phyloP scores from a whole-genome alignment of 2,888 invertebrate genomes.

The Tachina grossa region DNA sequence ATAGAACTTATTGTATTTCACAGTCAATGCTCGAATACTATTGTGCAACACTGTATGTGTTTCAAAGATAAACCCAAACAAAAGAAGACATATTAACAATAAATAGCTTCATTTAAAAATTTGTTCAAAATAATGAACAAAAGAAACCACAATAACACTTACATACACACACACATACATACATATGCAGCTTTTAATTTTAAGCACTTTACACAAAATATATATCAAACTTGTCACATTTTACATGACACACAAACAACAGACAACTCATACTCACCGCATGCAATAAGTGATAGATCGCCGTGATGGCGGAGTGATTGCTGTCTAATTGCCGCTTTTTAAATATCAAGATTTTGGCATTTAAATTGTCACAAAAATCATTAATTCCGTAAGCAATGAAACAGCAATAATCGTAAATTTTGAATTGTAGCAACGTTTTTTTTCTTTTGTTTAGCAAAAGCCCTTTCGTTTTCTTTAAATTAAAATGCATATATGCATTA shows the following conservation, averaged over 20 bases:
- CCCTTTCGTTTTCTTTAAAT: conserved; percentile 24
- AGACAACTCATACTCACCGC: conserved; percentile 25
- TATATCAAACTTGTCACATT: conserved; percentile 32
- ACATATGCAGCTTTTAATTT: conserved; percentile 25
- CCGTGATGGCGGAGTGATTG: conserved; percentile 9
- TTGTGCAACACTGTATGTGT: not conserved
- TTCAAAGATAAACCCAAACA: not conserved
- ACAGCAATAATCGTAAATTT: conserved; percentile 24
- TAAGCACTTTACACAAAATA: not conserved
- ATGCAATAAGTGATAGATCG: conserved; percentile 10
- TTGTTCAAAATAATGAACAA: conserved; percentile 43
- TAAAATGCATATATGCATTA: conserved; percentile 12
- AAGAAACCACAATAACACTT: conserved; percentile 42
- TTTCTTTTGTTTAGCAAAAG: not conserved
- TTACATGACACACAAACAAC: conserved; percentile 7
- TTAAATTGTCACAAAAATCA: conserved; percentile 18
- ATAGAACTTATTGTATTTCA: too few species aligned
- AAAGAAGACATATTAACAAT: conserved; percentile 17
- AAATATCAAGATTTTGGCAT: not conserved
- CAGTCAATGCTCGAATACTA: not conserved
- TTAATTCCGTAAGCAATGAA: conserved; percentile 23
- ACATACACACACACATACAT: too few species aligned
- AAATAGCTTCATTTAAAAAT: conserved; percentile 20
- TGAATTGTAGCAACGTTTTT: not conserved
- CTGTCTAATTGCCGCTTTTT: not conserved